Conservation (phyloP, 2,797 vertebrate species). For the Diceros bicornis region DNA sequence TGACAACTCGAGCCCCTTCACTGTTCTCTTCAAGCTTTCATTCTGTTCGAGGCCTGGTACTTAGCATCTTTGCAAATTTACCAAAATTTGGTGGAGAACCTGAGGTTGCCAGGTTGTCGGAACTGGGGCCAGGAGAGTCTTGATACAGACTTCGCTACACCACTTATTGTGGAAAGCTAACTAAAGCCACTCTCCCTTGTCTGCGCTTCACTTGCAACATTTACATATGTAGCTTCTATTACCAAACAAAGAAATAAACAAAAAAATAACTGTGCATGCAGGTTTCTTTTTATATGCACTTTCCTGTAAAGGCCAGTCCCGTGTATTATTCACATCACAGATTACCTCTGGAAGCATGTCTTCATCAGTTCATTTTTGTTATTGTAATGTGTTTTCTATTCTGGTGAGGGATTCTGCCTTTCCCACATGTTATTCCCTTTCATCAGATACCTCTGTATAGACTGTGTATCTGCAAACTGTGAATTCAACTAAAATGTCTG, state of each 20-base stretch:
- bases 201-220: background rate
- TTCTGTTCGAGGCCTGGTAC: background rate
- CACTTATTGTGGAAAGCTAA: background rate
- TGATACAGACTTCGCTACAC: background rate
- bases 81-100: background rate
- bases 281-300: background rate
- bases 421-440: background rate
- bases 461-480: conserved; percentile 24
- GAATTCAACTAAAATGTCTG: conserved; percentile 3
- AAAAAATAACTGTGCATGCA: background rate
- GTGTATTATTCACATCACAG: background rate
- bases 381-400: conserved; percentile 17
- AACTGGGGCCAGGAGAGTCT: background rate
- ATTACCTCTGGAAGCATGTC: background rate
- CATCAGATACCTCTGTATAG: background rate
- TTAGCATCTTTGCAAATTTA: background rate
- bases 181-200: background rate
- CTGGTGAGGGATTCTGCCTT: background rate
- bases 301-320: background rate
- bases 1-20: background rate
- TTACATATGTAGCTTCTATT: background rate
- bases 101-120: background rate
- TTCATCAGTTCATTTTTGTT: background rate
- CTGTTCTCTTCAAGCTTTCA: background rate
- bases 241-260: background rate